Conservation (phyloP, 2,888 invertebrate genomes). For the Bruchidius siliquastri region DNA sequence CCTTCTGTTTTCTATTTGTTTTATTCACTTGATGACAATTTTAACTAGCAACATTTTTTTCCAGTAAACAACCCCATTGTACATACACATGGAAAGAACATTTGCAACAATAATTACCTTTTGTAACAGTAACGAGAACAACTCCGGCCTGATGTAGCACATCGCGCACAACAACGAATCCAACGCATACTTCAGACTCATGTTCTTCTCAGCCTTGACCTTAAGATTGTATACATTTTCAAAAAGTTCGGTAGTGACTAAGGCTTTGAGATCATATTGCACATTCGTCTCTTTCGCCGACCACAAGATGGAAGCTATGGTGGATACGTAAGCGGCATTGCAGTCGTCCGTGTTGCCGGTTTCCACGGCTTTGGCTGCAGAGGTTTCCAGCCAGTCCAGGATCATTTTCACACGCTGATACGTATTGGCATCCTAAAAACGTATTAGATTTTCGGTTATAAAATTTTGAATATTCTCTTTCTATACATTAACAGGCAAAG, state of each 20-base stretch:
- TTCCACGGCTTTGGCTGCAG: conserved; percentile 50
- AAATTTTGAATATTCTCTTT: no score
- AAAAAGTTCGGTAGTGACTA: conserved; percentile 72
- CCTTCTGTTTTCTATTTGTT: no score
- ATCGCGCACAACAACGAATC: conserved; percentile 82
- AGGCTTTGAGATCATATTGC: conserved; percentile 59
- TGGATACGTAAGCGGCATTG: conserved; percentile 63
- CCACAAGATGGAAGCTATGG: conserved; percentile 79
- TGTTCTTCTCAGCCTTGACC: conserved; percentile 61
- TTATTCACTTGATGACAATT: no score
- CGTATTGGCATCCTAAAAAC: conserved; percentile 51
- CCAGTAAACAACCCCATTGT: no score
- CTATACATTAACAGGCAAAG: no score
- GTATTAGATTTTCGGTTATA: not conserved
- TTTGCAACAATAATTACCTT: conserved; percentile 53
- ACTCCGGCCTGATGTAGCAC: conserved; percentile 75
- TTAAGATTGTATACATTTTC: conserved; percentile 76
- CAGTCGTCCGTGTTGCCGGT: conserved; percentile 40
- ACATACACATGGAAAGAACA: no score
- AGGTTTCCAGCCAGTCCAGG: conserved; percentile 67
- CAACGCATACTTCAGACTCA: conserved; percentile 76
- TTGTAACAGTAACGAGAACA: conserved; percentile 69
- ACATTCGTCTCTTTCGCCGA: conserved; percentile 61
- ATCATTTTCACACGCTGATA: conserved; percentile 62
- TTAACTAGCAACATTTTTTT: no score